A percentile compares a stretch with the other conserved stretches of the same genome.
phyloP scores from a whole-genome alignment of 2,113 vertebrate species.

The Pollimyrus isidori region DNA sequence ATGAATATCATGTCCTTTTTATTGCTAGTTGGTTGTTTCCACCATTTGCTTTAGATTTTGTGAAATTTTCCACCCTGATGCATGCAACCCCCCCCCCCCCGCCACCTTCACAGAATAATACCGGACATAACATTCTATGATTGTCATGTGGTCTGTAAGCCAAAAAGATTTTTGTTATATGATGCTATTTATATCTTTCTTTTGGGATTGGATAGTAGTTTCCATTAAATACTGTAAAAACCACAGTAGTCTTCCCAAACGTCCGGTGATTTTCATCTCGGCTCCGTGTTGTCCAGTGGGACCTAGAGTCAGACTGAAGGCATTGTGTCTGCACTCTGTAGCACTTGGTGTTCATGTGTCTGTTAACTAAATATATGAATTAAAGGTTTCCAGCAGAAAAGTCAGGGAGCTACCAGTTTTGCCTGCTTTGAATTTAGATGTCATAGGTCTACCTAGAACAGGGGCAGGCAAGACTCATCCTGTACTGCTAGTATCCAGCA shows the following conservation, averaged over 20 bases:
- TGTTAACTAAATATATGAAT: background rate
- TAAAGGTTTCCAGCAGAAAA: background rate
- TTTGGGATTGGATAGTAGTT: background rate
- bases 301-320: background rate
- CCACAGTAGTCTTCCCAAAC: background rate
- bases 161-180: background rate
- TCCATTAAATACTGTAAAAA: background rate
- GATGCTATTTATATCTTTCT: background rate
- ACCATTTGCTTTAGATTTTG: background rate
- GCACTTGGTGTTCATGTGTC: background rate
- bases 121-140: background rate
- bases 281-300: background rate
- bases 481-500: background rate
- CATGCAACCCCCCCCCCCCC: background rate
- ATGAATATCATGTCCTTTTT: background rate
- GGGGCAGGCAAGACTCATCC: background rate
- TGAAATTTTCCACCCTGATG: background rate
- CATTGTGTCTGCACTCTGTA: background rate
- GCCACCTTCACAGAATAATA: background rate
- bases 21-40: background rate
- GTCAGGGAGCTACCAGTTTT: background rate
- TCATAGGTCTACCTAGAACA: background rate
- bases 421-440: background rate
- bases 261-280: background rate
- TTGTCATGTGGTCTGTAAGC: background rate